These are phyloP conservation scores for Centruroides vittatus DNA, from an alignment of 1,140 invertebrate genomes.

Conservation along the genomic window DNA sequence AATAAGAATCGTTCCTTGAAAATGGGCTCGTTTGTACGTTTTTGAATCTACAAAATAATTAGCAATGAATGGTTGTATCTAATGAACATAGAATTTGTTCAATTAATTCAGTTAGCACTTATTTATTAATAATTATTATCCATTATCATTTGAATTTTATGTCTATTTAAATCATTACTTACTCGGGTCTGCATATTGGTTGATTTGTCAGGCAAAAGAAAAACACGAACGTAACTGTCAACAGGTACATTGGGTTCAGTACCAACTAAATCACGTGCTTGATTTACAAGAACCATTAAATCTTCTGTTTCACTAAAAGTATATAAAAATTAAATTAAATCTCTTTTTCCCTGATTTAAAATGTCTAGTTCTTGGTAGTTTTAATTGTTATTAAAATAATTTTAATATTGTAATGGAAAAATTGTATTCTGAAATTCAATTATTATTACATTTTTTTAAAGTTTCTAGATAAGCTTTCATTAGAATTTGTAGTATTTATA, in stretches of 20 bases:
- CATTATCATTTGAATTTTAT: background rate
- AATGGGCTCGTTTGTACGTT: conserved; percentile 46
- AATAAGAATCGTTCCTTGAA: conserved; percentile 62
- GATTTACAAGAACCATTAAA: conserved; percentile 54
- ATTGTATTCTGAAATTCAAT: too few relatives aligned
- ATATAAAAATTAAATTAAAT: too few relatives aligned
- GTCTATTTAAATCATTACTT: conserved; percentile 10
- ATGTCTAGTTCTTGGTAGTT: too few relatives aligned
- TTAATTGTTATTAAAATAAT: too few relatives aligned
- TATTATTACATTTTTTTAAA: too few relatives aligned
- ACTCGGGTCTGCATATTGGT: conserved; percentile 57
- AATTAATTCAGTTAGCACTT: background rate
- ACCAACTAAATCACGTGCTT: conserved; percentile 53
- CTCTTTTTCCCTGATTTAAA: too few relatives aligned
- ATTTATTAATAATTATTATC: background rate
- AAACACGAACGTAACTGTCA: conserved; percentile 60
- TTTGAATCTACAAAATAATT: conserved; percentile 36
- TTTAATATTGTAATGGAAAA: too few relatives aligned
- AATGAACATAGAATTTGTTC: background rate
- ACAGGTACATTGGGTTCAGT: conserved; percentile 41
- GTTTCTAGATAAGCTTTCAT: too few relatives aligned
- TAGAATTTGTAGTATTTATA: too few relatives aligned
- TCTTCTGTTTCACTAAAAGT: conserved; percentile 47
- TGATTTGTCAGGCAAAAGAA: conserved; percentile 52
- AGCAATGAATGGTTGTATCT: conserved; percentile 1